Evolutionary conservation across 2,888 invertebrate genomes (phyloP).

Genomic region (Andrena hattorfiana): DNA sequence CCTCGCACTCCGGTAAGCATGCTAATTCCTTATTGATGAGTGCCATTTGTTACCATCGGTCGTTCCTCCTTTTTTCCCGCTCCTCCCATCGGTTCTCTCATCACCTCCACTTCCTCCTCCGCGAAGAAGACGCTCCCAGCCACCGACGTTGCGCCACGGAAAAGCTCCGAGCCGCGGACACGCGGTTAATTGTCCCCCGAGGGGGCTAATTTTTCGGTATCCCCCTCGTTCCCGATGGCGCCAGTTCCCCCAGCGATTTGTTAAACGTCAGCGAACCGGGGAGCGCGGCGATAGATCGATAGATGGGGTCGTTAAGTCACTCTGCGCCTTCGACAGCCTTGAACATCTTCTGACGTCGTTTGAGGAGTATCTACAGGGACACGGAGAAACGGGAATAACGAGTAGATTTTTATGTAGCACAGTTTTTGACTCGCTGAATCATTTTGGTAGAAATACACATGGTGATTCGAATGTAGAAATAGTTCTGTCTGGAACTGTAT

Average conservation of each 20-base stretch:
- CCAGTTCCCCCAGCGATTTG: slow-evolving; percentile 68
- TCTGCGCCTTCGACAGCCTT: slow-evolving; percentile 24
- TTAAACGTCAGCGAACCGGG: slow-evolving; percentile 66
- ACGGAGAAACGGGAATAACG: neutral
- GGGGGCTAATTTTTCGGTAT: slow-evolving; percentile 79
- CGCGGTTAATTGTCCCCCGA: slow-evolving; percentile 79
- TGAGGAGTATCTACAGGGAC: neutral
- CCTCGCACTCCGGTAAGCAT: slow-evolving; percentile 64
- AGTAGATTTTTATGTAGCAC: neutral
- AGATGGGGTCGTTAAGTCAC: slow-evolving; percentile 68
- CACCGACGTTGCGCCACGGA: slow-evolving; percentile 72
- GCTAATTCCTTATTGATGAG: slow-evolving; percentile 81
- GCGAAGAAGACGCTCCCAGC: slow-evolving; percentile 49
- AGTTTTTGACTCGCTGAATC: neutral
- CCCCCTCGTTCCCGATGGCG: slow-evolving; percentile 60
- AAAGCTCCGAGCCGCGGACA: slow-evolving; percentile 62
- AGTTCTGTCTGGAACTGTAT: too few relatives aligned
- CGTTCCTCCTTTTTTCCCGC: slow-evolving; percentile 31
- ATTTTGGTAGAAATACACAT: too few relatives aligned
- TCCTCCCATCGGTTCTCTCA: slow-evolving; percentile 52
- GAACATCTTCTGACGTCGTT: neutral
- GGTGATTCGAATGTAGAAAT: too few relatives aligned
- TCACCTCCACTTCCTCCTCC: slow-evolving; percentile 50
- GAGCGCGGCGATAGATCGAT: slow-evolving; percentile 68
- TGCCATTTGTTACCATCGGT: slow-evolving; percentile 80